Evolutionary conservation across 2,113 vertebrate genomes (phyloP).

Genomic region (Lota lota): DNA sequence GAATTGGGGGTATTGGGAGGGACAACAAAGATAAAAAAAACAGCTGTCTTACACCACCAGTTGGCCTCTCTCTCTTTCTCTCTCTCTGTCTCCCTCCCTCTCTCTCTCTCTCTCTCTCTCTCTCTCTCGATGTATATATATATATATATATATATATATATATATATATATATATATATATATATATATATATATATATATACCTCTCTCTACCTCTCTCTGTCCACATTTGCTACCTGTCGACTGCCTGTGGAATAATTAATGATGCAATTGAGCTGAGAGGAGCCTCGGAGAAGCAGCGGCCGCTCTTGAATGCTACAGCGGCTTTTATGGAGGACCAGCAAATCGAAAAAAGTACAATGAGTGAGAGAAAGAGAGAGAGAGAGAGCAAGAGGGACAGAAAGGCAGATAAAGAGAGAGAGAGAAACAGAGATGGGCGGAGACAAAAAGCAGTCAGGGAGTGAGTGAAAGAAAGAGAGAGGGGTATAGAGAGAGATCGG

Average conservation of each 20-base stretch:
- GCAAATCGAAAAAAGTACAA: constrained; percentile 62
- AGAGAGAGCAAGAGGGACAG: constrained; percentile 50
- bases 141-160: too few species aligned
- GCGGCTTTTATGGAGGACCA: constrained; percentile 52
- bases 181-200: too few species aligned
- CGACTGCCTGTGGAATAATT: constrained; percentile 77
- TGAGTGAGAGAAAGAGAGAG: too few species aligned
- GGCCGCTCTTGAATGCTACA: constrained; percentile 65
- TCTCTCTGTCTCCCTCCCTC: constrained; percentile 61
- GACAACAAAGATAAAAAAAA: constrained; percentile 26
- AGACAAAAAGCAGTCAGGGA: constrained; percentile 59
- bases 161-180: too few species aligned
- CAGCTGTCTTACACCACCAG: constrained; percentile 68
- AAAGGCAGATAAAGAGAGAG: too few species aligned
- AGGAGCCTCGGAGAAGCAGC: constrained; percentile 75
- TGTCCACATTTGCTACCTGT: constrained; percentile 57
- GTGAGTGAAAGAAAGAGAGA: too few species aligned
- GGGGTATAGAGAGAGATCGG: too few species aligned
- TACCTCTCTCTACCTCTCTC: constrained; percentile 37
- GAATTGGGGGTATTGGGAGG: constrained; percentile 39
- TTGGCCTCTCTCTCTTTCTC: constrained; percentile 44
- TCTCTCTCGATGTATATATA: too few species aligned
- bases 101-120: constrained; percentile 56
- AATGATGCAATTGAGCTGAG: constrained; percentile 81
- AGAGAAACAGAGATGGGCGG: constrained; percentile 56